Conservation (phyloP, 2,797 vertebrate genomes). For the Eospalax fontanierii region DNA sequence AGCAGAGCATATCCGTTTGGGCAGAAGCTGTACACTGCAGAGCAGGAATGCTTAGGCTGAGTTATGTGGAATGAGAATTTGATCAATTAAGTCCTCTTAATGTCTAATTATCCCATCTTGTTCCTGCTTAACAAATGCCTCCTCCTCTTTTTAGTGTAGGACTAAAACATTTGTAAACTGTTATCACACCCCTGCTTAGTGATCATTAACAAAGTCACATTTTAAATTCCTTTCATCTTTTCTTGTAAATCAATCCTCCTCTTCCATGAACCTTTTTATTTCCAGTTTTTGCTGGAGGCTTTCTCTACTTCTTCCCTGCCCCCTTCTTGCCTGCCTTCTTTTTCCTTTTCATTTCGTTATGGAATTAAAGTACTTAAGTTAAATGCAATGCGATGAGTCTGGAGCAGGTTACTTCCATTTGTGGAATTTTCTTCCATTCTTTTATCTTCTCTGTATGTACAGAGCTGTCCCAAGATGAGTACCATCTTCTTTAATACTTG, state of each 20-base stretch:
- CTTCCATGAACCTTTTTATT: slow-evolving; percentile 47
- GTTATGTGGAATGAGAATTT: slow-evolving; percentile 64
- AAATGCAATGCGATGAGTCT: neutral
- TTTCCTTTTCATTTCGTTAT: slow-evolving; percentile 17
- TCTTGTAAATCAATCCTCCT: slow-evolving; percentile 67
- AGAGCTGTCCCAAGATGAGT: neutral
- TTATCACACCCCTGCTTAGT: slow-evolving; percentile 65
- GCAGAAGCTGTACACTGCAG: neutral
- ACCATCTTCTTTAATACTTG: neutral
- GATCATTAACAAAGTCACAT: slow-evolving; percentile 70
- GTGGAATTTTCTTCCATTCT: neutral
- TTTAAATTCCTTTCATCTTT: slow-evolving; percentile 78
- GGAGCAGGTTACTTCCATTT: neutral
- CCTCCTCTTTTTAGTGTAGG: slow-evolving; percentile 48
- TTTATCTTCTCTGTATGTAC: neutral
- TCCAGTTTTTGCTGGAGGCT: slow-evolving; percentile 10
- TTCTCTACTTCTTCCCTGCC: neutral
- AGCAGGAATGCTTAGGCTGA: slow-evolving; percentile 46
- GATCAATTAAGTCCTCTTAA: slow-evolving; percentile 67
- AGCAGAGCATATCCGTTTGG: neutral
- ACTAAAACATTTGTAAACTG: slow-evolving; percentile 72
- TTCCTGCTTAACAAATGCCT: slow-evolving; percentile 71
- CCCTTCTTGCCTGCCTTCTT: neutral
- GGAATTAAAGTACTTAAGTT: slow-evolving; percentile 53
- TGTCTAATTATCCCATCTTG: slow-evolving; percentile 67